A percentile compares a stretch with the other conserved stretches of the same genome.
Conservation (phyloP, 2,888 invertebrate species). For the Lydus trimaculatus region DNA sequence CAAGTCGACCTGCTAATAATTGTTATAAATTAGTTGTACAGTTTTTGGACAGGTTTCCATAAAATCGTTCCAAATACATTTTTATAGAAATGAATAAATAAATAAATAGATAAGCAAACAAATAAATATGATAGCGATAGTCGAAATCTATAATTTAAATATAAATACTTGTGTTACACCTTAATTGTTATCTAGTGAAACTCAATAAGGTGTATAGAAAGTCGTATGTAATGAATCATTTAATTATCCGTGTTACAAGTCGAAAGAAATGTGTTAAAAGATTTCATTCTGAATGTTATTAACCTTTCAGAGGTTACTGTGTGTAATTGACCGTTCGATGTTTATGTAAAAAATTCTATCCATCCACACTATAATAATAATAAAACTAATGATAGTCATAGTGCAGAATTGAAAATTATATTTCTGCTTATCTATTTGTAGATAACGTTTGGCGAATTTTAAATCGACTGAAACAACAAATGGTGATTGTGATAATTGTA, state of each 20-base stretch:
- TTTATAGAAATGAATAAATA: neutral
- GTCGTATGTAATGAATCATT: slow-evolving; percentile 13
- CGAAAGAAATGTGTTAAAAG: neutral
- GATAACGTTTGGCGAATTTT: neutral
- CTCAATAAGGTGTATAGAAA: slow-evolving; percentile 15
- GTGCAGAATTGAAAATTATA: neutral
- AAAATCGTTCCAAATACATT: slow-evolving; percentile 3
- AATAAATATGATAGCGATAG: too few relatives aligned
- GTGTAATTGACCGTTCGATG: slow-evolving; percentile 25
- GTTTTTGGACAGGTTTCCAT: neutral
- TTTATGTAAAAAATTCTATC: neutral
- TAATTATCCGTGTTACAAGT: slow-evolving; percentile 16
- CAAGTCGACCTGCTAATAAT: slow-evolving; percentile 8
- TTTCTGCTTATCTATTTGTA: neutral
- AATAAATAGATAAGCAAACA: neutral
- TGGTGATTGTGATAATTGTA: neutral
- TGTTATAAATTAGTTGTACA: neutral
- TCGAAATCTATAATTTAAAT: neutral
- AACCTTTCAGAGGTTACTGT: slow-evolving; percentile 31
- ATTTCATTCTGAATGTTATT: slow-evolving; percentile 23
- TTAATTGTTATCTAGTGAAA: slow-evolving; percentile 3
- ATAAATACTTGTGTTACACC: neutral
- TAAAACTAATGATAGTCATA: neutral
- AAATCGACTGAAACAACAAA: neutral
- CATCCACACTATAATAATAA: neutral